Base-by-base conservation (phyloP, 2,113 vertebrate species). In the Cochlearius cochlearius region DNA sequence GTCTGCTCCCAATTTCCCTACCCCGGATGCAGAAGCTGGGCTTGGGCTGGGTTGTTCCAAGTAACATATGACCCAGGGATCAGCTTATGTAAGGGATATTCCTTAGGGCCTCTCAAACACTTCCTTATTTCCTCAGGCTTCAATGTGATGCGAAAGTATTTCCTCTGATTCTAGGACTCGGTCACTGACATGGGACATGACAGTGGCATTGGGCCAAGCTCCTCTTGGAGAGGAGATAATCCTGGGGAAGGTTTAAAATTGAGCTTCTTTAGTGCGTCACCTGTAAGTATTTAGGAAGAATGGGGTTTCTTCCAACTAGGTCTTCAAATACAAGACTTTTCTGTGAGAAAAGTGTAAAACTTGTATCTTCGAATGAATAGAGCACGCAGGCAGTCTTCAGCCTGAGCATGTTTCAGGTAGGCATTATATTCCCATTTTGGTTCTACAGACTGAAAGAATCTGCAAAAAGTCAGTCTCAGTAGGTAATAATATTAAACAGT, bases 191-290 rank as follows among this genome's bases (percentile, higher is more conserved):
- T 62, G 29, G 53, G 50, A 17, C 10, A 3, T 27, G 38, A 34
- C 5, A 21, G 15, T 49, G 14, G 8, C 0, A 0, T 80, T 50
- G 64, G 16, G 11, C 14, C 39, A 43, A 14, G 11, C 16, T 82
- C 22, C 3, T 67, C 27, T 87, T 56, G 62, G 13, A 78, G 23
- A 59, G 30, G 20, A 59, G 13, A 10, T 47, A 63, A 47, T 45
- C 15, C 15, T 55, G 14, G 49, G 18, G 18, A 64, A 79, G 13
- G 21, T 32, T 94, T n/a, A 41, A 74, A 76, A 55, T 74, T 39
- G 13, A 2, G 81, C 45, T 32, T 64, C 32, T 63, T 82, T 36
- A 64, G 4, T 60, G 11, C 2, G 1, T 81, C 26, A 39, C 2
- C 20, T 14, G 0, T 29, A 67, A 50, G 5, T 26, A 20, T 41